Evolutionary conservation across 2,888 invertebrate genomes (phyloP).

Genomic region (Therioaphis trifolii): DNA sequence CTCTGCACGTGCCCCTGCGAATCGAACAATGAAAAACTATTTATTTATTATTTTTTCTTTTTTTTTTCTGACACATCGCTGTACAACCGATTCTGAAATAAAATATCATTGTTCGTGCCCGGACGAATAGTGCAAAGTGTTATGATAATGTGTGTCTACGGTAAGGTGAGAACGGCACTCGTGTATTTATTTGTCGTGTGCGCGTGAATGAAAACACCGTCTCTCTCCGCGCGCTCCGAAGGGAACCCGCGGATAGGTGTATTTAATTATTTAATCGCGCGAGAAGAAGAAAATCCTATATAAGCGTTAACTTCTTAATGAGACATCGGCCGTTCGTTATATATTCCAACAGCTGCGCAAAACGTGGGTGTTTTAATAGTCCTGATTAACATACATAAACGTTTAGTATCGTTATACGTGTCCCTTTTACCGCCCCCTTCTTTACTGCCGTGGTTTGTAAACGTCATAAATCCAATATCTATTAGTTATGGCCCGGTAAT

Average conservation of each 20-base stretch:
- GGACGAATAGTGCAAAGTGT: too few relatives aligned
- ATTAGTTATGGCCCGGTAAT: neutral
- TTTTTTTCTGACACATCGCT: neutral
- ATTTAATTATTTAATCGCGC: too few relatives aligned
- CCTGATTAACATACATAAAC: constrained; percentile 3
- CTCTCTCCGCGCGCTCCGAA: neutral
- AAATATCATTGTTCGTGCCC: neutral
- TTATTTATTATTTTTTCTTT: too few relatives aligned
- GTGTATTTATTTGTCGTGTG: neutral
- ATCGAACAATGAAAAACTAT: constrained; percentile 15
- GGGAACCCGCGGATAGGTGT: too few relatives aligned
- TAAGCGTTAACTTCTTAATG: too few relatives aligned
- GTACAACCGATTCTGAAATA: neutral
- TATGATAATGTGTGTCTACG: too few relatives aligned
- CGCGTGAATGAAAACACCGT: neutral
- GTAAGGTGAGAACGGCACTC: too few relatives aligned
- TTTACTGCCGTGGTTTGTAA: neutral
- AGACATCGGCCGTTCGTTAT: constrained; percentile 10
- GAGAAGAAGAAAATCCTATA: neutral
- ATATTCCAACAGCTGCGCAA: neutral
- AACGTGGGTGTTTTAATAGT: neutral
- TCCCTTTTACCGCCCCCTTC: neutral
- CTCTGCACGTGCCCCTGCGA: constrained; percentile 3
- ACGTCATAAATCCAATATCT: neutral
- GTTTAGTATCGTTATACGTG: neutral